These are phyloP conservation scores for Zaprionus inermis DNA, from an alignment of 1,140 invertebrate species.

Conservation along the genomic window DNA sequence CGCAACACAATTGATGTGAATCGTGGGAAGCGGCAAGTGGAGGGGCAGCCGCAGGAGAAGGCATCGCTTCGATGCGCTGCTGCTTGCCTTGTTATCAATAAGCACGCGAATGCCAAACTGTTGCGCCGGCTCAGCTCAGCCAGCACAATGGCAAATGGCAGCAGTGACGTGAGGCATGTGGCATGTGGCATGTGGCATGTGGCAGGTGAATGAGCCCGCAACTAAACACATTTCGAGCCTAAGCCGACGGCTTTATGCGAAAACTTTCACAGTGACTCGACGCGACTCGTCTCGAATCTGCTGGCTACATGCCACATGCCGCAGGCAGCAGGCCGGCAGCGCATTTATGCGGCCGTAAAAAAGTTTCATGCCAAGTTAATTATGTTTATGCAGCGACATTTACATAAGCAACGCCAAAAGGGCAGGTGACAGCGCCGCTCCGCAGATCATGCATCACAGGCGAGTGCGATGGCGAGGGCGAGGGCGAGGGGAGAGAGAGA, in stretches of 20 bases:
- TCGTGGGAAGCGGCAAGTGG: slow-evolving; percentile 11
- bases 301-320: not conserved
- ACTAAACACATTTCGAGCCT: slow-evolving; percentile 24
- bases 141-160: slow-evolving; percentile 3
- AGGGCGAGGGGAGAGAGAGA: no score
- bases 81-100: slow-evolving; percentile 62
- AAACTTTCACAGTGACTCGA: slow-evolving; percentile 27
- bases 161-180: not conserved
- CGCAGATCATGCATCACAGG: slow-evolving; percentile 51
- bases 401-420: slow-evolving; percentile 69
- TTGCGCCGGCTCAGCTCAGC: slow-evolving; percentile 56
- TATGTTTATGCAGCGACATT: slow-evolving; percentile 73
- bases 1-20: slow-evolving; percentile 57
- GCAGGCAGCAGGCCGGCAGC: slow-evolving; percentile 13
- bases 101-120: slow-evolving; percentile 56
- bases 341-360: slow-evolving; percentile 68
- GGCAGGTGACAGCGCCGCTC: slow-evolving; percentile 4
- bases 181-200: slow-evolving; percentile 1
- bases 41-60: slow-evolving; percentile 21
- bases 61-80: slow-evolving; percentile 53
- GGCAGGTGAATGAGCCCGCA: slow-evolving; percentile 18
- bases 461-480: slow-evolving; percentile 1
- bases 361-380: slow-evolving; percentile 70
- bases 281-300: not conserved
- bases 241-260: slow-evolving; percentile 36